Percentiles rank a stretch among this genome's conserved stretches.
Evolutionary conservation across 2,113 vertebrate species (phyloP).

Genomic region (Rhegmatorhina hoffmannsi): DNA sequence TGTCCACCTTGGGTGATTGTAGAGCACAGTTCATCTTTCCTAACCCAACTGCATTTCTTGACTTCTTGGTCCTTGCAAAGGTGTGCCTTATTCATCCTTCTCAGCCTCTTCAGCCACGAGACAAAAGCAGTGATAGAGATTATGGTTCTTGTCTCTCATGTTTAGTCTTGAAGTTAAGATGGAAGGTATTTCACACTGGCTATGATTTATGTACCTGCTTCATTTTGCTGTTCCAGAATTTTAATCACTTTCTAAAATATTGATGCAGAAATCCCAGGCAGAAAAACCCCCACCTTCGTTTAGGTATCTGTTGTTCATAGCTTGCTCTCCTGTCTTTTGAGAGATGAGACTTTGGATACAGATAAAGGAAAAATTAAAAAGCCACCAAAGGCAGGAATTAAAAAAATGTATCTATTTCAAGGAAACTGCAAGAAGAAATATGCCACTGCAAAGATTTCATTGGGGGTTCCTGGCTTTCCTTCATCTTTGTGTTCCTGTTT

Average conservation of each 20-base stretch:
- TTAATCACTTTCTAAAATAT: neutral
- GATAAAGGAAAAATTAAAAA: neutral
- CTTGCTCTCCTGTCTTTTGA: neutral
- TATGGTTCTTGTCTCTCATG: neutral
- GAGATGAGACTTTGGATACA: neutral
- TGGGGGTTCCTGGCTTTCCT: neutral
- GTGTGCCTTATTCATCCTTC: neutral
- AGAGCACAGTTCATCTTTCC: neutral
- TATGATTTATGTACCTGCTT: neutral
- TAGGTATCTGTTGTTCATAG: neutral
- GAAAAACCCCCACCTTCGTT: neutral
- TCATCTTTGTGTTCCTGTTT: neutral
- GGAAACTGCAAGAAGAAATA: neutral
- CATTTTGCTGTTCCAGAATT: neutral
- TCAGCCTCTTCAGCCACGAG: neutral
- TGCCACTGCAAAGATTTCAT: neutral
- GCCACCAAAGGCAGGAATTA: neutral
- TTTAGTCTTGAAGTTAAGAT: neutral
- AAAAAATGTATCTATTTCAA: neutral
- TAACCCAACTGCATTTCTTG: neutral
- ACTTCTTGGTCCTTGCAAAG: neutral
- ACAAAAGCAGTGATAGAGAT: neutral
- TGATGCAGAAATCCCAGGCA: neutral
- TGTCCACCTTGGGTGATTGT: neutral
- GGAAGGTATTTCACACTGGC: neutral